Evolutionary conservation across 2,797 vertebrate genomes (phyloP).

Genomic region (Urophycis tenuis): DNA sequence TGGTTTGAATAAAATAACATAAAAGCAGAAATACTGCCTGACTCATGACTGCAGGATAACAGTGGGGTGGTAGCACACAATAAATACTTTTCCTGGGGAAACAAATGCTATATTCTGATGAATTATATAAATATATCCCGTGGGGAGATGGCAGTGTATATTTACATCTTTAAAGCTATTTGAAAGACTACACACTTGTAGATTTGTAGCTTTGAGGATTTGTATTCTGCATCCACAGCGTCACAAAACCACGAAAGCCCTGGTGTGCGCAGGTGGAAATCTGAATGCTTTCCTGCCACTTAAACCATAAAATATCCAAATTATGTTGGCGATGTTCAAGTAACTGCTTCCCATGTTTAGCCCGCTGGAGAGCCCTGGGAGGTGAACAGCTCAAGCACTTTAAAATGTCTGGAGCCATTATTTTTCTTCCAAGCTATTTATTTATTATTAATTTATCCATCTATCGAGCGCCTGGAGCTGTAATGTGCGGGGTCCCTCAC

Average conservation of each 20-base stretch:
- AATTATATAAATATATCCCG: neutral
- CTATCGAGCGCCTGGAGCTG: no score
- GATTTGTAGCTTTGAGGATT: neutral
- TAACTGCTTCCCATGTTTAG: neutral
- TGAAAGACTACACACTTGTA: neutral
- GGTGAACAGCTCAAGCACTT: neutral
- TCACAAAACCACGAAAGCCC: neutral
- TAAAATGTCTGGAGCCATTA: neutral
- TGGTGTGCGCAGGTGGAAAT: neutral
- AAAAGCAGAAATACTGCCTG: neutral
- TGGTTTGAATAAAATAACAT: neutral
- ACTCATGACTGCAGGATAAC: neutral
- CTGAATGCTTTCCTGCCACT: neutral
- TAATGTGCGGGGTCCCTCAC: no score
- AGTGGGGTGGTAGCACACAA: neutral
- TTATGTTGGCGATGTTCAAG: neutral
- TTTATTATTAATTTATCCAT: neutral
- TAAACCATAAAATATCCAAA: constrained; percentile 1
- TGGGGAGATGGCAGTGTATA: neutral
- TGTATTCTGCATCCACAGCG: neutral
- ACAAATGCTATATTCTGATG: neutral
- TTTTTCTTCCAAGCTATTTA: no score
- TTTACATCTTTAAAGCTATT: neutral
- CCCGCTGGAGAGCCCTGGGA: neutral
- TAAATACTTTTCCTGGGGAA: neutral